Evolutionary conservation across 2,888 invertebrate species (phyloP), one percentile per base, ranked within the genome.

Genomic region (Exephanes ischioxanthus): DNA sequence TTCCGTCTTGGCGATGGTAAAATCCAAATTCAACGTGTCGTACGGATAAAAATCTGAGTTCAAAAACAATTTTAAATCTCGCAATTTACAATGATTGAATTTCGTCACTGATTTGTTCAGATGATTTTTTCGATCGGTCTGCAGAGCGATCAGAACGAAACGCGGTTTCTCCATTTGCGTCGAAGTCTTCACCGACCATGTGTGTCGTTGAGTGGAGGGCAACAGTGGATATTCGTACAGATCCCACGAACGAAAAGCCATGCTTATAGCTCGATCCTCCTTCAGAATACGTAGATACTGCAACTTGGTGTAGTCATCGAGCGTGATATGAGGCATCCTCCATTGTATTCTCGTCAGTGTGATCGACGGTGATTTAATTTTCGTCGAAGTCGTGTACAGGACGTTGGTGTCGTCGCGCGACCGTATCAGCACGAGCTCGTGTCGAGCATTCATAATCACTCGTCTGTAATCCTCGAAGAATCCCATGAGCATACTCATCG

Each of bases 221-320:
- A 68, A 37, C 26, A 78, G 22, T 1, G 68, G 68, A 61, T 70
- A 68, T n/a, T 78, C 78, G n/a, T 78, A 78, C 26, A 78, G 14
- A 22, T 78, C 78, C 78, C 68, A 68, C 7, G 68, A 41, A 11
- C 68, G 78, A 30, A 78, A 78, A 41, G 48, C 30, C 68, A 55
- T 78, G 14, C 19, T 67, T 33, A 78, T 67, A n/a, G 14, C 55
- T 11, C 67, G 66, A 51, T 68, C 48, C 19, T 68, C 55, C 37
- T 68, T 1, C 41, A 51, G 48, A 9, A 66, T 7, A 7, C n/a
- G 22, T 2, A 77, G 30, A 53, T 53, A 68, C 41, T 53, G 67
- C 4, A 67, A 33, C 37, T 68, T 77, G n/a, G 66, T 67, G 22
- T 68, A 19, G 11, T 77, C 77, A 3, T 77, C 77, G 4, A 77